Conservation (phyloP, 2,797 vertebrate genomes). For the Hozukius guyotensis region DNA sequence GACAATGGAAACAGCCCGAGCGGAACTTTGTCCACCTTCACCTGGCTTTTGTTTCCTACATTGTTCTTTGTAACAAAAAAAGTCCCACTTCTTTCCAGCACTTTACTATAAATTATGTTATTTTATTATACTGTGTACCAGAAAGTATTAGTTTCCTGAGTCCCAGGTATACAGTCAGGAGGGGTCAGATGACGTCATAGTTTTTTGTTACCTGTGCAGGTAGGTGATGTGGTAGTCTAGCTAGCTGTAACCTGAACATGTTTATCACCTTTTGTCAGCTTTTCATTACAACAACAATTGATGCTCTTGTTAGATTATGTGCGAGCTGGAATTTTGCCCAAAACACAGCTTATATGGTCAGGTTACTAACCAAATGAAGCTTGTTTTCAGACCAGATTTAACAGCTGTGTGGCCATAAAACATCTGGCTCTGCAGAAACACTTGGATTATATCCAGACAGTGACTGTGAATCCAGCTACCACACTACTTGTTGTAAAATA, state of each 20-base stretch:
- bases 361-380: constrained; percentile 14
- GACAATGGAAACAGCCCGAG: constrained; percentile 23
- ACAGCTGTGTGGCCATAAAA: constrained; percentile 52
- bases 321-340: background rate
- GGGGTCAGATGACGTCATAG: constrained; percentile 62
- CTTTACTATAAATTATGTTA: background rate
- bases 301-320: background rate
- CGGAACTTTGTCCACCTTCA: constrained; percentile 61
- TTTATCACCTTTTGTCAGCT: constrained; percentile 7
- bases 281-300: background rate
- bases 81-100: accelerated
- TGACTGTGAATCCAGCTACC: constrained; percentile 23
- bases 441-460: constrained; percentile 44
- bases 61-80: background rate
- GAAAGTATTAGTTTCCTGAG: constrained; percentile 58
- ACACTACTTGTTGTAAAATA: background rate
- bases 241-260: constrained; percentile 12
- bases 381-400: constrained; percentile 20
- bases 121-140: background rate
- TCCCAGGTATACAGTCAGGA: constrained; percentile 61
- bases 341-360: background rate
- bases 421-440: constrained; percentile 59
- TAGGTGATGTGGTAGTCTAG: constrained; percentile 22
- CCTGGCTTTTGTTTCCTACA: constrained; percentile 50
- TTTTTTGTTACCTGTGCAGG: constrained; percentile 61